Evolutionary conservation across 2,113 vertebrate genomes (phyloP), one percentile per base, ranked within the genome.

Genomic region (Naja naja): DNA sequence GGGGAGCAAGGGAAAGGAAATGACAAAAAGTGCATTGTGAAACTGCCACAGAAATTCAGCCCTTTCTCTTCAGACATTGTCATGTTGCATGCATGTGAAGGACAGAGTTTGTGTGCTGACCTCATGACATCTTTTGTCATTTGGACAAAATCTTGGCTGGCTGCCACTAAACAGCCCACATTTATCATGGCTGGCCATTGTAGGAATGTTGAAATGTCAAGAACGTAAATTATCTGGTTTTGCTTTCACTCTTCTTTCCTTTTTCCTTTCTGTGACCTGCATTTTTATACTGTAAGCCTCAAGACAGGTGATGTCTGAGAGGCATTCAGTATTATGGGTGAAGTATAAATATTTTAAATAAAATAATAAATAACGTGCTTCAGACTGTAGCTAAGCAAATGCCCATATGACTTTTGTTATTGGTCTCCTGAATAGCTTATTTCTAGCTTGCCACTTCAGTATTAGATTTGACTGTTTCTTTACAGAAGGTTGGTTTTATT

Each of bases 371-470:
- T 10, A 81, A 81, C 0, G 20, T 90, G 64, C n/a, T 90, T 90
- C 64, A 53, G 10, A 39, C 25, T 39, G 49, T 22, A 90, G 49
- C n/a, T 6, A 52, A 95, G 94, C 74, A 93, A 93, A 58, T 89
- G n/a, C 91, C 85, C 92, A n/a, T 49, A 91, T 95, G 93, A 94
- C 95, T 93, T 91, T 94, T 49, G 60, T 95, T 81, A 81, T 92
- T 94, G 20, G 95, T 96, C 93, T 93, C 92, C 94, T 95, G 89
- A 95, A 54, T 93, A 94, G 89, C 92, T 94, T 95, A 91, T 96
- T 96, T 95, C 94, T 93, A 94, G 89, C 91, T 95, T 95, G 94
- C 95, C 93, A 88, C 95, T 95, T 95, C 94, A 95, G 95, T 96
- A 89, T 93, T 92, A 94, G 95, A 94, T 92, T 95, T 95, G 92